Conservation (phyloP, 2,797 vertebrate species). For the Phoxinus dragarum region DNA sequence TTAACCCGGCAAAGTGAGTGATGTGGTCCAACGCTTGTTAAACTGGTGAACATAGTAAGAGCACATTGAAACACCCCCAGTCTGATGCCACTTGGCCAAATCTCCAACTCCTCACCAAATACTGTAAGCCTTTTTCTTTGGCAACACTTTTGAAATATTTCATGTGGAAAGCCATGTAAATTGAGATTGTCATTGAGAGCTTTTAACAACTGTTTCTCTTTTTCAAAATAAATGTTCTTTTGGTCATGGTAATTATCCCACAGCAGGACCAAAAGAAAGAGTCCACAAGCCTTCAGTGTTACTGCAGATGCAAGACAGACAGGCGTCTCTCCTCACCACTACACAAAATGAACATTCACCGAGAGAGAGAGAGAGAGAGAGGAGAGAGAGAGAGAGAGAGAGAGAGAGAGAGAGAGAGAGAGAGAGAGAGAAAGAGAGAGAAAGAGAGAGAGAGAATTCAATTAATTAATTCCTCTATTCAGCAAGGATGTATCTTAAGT, state of each 20-base stretch:
- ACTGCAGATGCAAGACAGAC: slow-evolving; percentile 25
- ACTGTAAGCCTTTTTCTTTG: slow-evolving; percentile 28
- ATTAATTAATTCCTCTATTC: background rate
- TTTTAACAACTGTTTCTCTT: slow-evolving; percentile 57
- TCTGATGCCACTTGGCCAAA: slow-evolving; percentile 45
- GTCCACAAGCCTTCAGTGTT: background rate
- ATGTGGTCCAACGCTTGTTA: slow-evolving; percentile 55
- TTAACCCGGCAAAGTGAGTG: slow-evolving; percentile 33
- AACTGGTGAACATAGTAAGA: slow-evolving; percentile 46
- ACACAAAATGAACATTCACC: slow-evolving; percentile 29
- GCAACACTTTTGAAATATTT: slow-evolving; percentile 54
- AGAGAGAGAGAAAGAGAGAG: background rate
- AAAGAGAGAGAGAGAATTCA: background rate
- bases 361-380: background rate
- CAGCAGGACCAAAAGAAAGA: slow-evolving; percentile 23
- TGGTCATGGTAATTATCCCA: slow-evolving; percentile 52
- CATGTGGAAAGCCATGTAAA: slow-evolving; percentile 64
- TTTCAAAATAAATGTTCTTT: slow-evolving; percentile 65
- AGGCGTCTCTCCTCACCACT: slow-evolving; percentile 20
- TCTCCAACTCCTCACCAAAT: slow-evolving; percentile 46
- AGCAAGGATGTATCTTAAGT: too few species aligned
- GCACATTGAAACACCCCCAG: slow-evolving; percentile 27
- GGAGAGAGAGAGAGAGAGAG: background rate
- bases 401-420: background rate
- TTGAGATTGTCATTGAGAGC: slow-evolving; percentile 54